A percentile compares a stretch with the other conserved stretches of the same genome.
Conservation (phyloP, 1,140 invertebrate species). For the Lepidurus packardi region DNA sequence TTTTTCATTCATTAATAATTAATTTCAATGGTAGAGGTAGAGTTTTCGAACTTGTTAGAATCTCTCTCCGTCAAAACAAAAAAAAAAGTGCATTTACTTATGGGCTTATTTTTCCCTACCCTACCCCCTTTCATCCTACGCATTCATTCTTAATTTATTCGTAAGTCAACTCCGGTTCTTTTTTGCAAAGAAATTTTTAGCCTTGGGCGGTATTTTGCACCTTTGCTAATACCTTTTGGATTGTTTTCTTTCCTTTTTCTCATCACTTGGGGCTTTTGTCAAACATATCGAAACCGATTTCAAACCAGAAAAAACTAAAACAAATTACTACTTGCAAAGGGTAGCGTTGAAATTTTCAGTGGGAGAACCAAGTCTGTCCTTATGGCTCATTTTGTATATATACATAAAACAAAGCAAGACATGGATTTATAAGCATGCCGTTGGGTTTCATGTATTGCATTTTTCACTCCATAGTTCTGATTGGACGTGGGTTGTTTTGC, state of each 20-base stretch:
- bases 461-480: neutral
- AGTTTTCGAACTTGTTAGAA: no score
- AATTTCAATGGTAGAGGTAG: no score
- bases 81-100: no score
- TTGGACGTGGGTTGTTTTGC: neutral
- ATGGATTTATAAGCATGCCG: neutral
- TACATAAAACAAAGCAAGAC: neutral
- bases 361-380: no score
- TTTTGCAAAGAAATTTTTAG: neutral
- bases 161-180: neutral
- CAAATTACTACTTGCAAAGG: no score
- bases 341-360: no score
- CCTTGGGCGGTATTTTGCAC: neutral
- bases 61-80: no score
- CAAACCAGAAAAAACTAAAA: no score
- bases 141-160: neutral
- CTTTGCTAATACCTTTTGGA: neutral
- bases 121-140: no score
- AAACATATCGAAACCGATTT: neutral
- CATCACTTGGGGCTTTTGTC: constrained; percentile 10
- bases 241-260: neutral
- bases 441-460: neutral
- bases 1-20: no score
- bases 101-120: no score
- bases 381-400: no score